Evolutionary conservation across 1,140 invertebrate species (phyloP).

Genomic region (Anthonomus grandis): DNA sequence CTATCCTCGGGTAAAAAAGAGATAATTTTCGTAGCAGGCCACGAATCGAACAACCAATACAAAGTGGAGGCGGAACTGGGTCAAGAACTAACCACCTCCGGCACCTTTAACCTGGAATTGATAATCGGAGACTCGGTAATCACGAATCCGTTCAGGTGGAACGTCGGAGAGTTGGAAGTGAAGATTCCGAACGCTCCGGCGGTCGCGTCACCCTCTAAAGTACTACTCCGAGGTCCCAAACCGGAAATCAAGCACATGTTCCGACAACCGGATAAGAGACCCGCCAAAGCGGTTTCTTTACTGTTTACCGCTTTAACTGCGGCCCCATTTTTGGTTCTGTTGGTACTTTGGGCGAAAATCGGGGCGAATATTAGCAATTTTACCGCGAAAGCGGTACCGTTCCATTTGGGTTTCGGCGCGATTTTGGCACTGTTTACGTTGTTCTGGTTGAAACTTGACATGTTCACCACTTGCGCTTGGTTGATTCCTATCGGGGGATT

Average conservation of each 20-base stretch:
- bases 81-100: constrained; percentile 79
- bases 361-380: constrained; percentile 88
- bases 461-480: constrained; percentile 95
- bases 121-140: constrained; percentile 89
- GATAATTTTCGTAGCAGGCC: constrained; percentile 90
- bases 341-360: constrained; percentile 84
- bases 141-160: constrained; percentile 86
- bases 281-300: constrained; percentile 81
- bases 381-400: constrained; percentile 75
- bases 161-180: constrained; percentile 70
- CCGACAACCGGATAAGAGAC: constrained; percentile 86
- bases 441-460: constrained; percentile 90
- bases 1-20: constrained; percentile 71
- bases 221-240: constrained; percentile 57
- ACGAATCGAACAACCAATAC: constrained; percentile 78
- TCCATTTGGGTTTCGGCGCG: constrained; percentile 78
- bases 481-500: constrained; percentile 76
- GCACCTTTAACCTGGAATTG: constrained; percentile 77
- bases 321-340: constrained; percentile 77
- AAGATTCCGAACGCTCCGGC: constrained; percentile 60
- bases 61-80: constrained; percentile 79
- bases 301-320: constrained; percentile 84
- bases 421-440: constrained; percentile 84
- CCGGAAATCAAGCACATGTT: constrained; percentile 92
- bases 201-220: constrained; percentile 38